Conservation (phyloP, 2,797 vertebrate species). For the Basileuterus tristriatus region DNA sequence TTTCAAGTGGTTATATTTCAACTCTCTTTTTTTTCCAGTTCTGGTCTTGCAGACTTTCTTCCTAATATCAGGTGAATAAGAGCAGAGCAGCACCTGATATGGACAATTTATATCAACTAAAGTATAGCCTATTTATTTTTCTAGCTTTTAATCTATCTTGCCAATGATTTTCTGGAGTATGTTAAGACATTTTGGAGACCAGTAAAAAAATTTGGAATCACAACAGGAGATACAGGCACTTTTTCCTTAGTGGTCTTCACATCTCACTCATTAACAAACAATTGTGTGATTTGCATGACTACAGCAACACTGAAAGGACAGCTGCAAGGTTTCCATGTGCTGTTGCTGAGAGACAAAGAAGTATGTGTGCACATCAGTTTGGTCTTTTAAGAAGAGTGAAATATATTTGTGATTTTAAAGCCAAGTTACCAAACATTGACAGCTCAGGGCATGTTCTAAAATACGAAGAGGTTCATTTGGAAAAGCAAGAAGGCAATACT, state of each 20-base stretch:
- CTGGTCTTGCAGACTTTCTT: neutral
- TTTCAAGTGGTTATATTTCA: neutral
- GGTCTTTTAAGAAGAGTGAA: neutral
- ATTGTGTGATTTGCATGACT: neutral
- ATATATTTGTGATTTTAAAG: neutral
- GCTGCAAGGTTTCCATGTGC: neutral
- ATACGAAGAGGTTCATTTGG: neutral
- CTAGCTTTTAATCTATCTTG: neutral
- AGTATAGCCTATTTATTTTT: neutral
- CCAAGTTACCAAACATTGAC: neutral
- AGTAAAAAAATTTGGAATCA: neutral
- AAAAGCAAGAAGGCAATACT: neutral
- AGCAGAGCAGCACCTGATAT: neutral
- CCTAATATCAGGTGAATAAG: neutral
- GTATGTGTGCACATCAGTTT: accelerated
- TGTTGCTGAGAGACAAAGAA: neutral
- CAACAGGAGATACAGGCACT: accelerated
- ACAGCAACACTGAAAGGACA: neutral
- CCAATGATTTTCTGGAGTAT: neutral
- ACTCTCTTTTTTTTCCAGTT: neutral
- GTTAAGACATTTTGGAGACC: neutral
- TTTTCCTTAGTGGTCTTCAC: neutral
- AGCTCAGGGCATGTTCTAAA: neutral
- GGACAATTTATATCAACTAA: neutral
- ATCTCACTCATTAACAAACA: neutral